phyloP scores from a whole-genome alignment of 1,140 invertebrate species.

The Phocides pigmalion region DNA sequence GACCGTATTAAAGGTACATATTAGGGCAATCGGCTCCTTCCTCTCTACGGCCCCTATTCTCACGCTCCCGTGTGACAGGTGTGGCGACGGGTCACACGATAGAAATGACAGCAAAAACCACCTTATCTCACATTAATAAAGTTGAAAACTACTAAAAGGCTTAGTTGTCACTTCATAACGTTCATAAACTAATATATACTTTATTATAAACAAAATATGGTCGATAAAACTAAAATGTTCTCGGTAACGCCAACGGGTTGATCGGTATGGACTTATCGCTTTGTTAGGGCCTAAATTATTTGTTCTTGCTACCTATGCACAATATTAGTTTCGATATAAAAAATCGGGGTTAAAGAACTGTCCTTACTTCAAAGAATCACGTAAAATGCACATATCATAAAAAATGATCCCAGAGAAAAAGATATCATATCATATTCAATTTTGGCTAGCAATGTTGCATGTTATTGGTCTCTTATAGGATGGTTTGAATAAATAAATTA shows the following conservation, averaged over 20 bases:
- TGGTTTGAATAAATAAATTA: no score
- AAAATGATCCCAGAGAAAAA: no score
- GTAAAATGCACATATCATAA: no score
- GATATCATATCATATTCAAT: no score
- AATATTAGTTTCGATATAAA: constrained; percentile 21
- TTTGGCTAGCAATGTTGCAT: no score
- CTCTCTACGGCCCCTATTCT: constrained; percentile 49
- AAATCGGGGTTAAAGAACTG: constrained; percentile 23
- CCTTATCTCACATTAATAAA: not conserved
- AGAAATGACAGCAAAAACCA: not conserved
- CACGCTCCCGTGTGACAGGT: constrained; percentile 62
- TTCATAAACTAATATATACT: constrained; percentile 12
- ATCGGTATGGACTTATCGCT: constrained; percentile 12
- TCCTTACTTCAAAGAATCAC: not conserved
- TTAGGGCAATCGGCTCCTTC: constrained; percentile 43
- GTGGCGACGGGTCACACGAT: constrained; percentile 33
- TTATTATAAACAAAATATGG: not conserved
- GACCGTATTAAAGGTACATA: constrained; percentile 37
- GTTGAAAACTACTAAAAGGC: not conserved
- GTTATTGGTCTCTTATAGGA: no score
- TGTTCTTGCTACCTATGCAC: constrained; percentile 17
- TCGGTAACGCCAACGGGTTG: not conserved
- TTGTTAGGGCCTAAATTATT: constrained; percentile 25
- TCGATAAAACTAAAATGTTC: constrained; percentile 2
- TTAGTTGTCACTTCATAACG: not conserved